A percentile compares a stretch with the other conserved stretches of the same genome.
Evolutionary conservation across 2,888 invertebrate genomes (phyloP).

Genomic region (Eilema sororculum): DNA sequence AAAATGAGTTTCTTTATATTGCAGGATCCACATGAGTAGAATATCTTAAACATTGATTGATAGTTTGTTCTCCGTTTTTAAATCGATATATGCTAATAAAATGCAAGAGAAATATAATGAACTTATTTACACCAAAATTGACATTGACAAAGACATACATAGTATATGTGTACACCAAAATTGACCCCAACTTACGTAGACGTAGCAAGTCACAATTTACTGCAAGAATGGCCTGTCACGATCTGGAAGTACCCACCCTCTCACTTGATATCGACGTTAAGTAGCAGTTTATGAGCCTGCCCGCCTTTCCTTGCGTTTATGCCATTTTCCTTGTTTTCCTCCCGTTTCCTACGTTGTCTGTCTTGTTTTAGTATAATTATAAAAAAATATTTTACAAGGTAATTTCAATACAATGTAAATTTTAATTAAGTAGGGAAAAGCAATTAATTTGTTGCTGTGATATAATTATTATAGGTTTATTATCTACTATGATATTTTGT

Average conservation of each 20-base stretch:
- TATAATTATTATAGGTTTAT: too few species aligned
- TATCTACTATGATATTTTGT: too few species aligned
- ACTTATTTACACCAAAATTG: too few species aligned
- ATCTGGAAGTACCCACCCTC: neutral
- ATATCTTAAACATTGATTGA: too few species aligned
- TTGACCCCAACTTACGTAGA: neutral
- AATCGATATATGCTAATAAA: too few species aligned
- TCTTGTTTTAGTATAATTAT: constrained; percentile 1
- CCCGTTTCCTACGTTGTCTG: neutral
- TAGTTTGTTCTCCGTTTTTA: too few species aligned
- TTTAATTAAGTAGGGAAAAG: too few species aligned
- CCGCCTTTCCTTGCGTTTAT: constrained; percentile 1
- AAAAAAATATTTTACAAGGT: neutral
- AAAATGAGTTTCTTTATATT: too few species aligned
- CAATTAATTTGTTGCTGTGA: too few species aligned
- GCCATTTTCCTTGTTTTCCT: neutral
- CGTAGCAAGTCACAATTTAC: neutral
- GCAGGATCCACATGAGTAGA: too few species aligned
- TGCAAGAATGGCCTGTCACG: neutral
- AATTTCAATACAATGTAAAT: neutral
- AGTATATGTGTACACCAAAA: neutral
- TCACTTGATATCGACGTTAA: neutral
- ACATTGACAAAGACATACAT: too few species aligned
- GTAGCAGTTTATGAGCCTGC: neutral
- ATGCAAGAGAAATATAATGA: too few species aligned